A percentile compares a stretch with the other conserved stretches of the same genome.
Evolutionary conservation across 2,113 vertebrate genomes (phyloP).

Genomic region (Tupaia chinensis): DNA sequence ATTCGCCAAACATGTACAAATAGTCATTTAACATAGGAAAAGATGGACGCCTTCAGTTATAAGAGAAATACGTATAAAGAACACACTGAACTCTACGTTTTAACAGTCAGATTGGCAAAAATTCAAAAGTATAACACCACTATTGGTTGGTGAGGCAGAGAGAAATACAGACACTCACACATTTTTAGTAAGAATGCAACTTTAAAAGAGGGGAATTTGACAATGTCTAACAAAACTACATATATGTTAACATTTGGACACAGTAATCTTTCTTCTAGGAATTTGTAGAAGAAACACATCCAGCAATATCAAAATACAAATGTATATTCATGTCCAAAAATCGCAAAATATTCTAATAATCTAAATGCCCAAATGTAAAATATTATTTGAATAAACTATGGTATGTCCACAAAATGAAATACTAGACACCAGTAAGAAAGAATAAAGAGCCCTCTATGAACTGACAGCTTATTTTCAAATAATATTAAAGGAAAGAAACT

Average conservation of each 20-base stretch:
- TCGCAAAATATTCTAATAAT: neutral
- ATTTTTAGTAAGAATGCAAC: neutral
- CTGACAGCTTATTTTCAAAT: neutral
- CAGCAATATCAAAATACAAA: neutral
- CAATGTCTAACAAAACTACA: neutral
- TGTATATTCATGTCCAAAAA: neutral
- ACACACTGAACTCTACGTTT: neutral
- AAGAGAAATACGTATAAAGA: neutral
- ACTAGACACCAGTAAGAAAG: neutral
- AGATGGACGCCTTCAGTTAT: neutral
- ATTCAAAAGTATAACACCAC: neutral
- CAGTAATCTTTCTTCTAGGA: neutral
- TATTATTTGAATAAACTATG: neutral
- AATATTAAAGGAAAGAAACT: neutral
- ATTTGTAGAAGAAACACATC: neutral
- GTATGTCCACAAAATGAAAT: neutral
- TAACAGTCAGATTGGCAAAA: conserved; percentile 4
- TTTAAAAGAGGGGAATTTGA: neutral
- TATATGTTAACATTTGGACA: neutral
- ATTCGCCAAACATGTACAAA: neutral
- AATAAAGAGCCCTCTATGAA: neutral
- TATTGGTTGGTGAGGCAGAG: neutral
- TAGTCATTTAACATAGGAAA: conserved; percentile 5
- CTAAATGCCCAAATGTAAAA: neutral
- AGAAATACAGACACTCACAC: neutral